Evolutionary conservation across 2,888 invertebrate species (phyloP).

Genomic region (Cataglyphis cursor): DNA sequence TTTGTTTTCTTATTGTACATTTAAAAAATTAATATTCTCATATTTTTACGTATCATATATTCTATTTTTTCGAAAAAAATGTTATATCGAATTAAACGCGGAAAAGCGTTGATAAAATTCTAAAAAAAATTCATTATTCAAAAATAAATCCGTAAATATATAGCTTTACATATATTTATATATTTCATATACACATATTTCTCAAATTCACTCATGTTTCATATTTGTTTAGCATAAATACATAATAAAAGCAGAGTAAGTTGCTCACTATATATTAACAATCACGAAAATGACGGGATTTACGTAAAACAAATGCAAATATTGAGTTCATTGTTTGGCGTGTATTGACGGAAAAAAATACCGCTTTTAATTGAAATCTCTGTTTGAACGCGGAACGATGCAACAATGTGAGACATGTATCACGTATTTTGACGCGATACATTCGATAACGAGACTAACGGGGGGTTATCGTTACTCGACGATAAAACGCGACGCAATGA

Average conservation of each 20-base stretch:
- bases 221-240: constrained; percentile 4
- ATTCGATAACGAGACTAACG: constrained; percentile 40
- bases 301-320: constrained; percentile 38
- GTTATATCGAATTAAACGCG: background rate
- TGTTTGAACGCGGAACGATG: constrained; percentile 28
- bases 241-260: constrained; percentile 26
- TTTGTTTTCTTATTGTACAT: background rate
- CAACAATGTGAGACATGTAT: constrained; percentile 37
- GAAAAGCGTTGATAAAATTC: background rate
- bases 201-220: constrained; percentile 4
- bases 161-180: background rate
- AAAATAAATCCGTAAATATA: background rate
- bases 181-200: background rate
- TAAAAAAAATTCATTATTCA: background rate
- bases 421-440: constrained; percentile 30
- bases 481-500: constrained; percentile 38
- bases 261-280: constrained; percentile 30
- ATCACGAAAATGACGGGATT: constrained; percentile 8
- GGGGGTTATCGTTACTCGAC: background rate
- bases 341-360: constrained; percentile 16
- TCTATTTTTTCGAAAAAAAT: background rate
- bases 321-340: constrained; percentile 35
- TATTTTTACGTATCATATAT: background rate
- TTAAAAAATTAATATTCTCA: background rate
- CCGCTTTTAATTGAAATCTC: constrained; percentile 43